phyloP scores from a whole-genome alignment of 2,888 invertebrate genomes.

The Scaeva pyrastri region DNA sequence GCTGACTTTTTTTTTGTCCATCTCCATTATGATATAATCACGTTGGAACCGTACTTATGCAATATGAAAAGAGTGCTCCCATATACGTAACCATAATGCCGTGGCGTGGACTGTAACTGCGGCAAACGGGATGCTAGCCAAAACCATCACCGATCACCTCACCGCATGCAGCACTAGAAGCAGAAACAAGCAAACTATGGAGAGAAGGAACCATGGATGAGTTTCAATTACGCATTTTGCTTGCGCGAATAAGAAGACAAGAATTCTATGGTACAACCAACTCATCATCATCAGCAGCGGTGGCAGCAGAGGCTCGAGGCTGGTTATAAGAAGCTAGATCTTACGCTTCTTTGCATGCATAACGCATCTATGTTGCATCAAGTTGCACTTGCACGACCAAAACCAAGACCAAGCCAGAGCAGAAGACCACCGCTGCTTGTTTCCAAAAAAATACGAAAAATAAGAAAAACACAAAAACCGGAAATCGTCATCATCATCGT shows the following conservation, averaged over 20 bases:
- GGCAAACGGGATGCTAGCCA: not conserved
- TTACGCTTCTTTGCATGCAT: slow-evolving; percentile 51
- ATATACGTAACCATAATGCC: not conserved
- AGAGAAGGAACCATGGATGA: slow-evolving; percentile 56
- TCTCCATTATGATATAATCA: slow-evolving; percentile 74
- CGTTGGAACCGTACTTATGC: slow-evolving; percentile 58
- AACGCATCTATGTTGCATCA: slow-evolving; percentile 38
- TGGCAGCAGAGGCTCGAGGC: slow-evolving; percentile 31
- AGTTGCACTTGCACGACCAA: slow-evolving; percentile 24
- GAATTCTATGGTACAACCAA: slow-evolving; percentile 51
- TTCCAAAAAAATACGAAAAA: slow-evolving; percentile 55
- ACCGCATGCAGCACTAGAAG: not conserved
- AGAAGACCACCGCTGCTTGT: slow-evolving; percentile 38
- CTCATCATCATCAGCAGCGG: slow-evolving; percentile 38
- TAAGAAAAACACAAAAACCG: slow-evolving; percentile 56
- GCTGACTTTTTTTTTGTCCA: slow-evolving; percentile 48
- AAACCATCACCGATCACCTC: slow-evolving; percentile 19
- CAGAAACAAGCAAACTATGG: not conserved
- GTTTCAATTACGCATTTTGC: slow-evolving; percentile 73
- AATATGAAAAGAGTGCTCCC: slow-evolving; percentile 68
- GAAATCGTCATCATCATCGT: slow-evolving; percentile 57
- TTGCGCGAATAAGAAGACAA: slow-evolving; percentile 38
- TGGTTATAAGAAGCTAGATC: slow-evolving; percentile 48
- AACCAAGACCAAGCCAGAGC: not conserved
- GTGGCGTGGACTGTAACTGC: not conserved